Conservation (phyloP, 1,140 invertebrate genomes). For the Tetranychus urticae region DNA sequence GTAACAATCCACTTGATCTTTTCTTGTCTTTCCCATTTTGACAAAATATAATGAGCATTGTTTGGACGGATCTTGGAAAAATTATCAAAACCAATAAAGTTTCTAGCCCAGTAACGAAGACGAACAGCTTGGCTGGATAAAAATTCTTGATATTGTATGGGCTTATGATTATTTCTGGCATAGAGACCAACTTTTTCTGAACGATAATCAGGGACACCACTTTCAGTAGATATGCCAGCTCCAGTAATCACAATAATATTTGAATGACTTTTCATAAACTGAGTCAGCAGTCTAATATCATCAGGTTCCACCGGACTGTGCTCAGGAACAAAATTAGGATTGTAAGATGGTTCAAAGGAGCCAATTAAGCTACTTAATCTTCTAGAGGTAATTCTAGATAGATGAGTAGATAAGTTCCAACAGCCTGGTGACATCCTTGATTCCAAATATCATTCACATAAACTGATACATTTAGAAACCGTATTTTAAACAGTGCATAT, state of each 20-base stretch:
- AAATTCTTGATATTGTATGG: conserved; percentile 28
- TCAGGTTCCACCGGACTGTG: conserved; percentile 30
- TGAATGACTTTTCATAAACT: conserved; percentile 30
- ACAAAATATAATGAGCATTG: conserved; percentile 23
- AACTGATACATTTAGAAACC: too few relatives aligned
- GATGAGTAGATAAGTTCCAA: too few relatives aligned
- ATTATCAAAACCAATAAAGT: conserved; percentile 70
- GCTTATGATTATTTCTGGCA: conserved; percentile 62
- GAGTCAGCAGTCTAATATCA: conserved; percentile 38
- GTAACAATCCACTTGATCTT: conserved; percentile 45
- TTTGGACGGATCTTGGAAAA: conserved; percentile 36
- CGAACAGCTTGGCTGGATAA: conserved; percentile 34
- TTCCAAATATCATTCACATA: too few relatives aligned
- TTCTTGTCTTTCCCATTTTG: conserved; percentile 25
- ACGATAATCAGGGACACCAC: conserved; percentile 55
- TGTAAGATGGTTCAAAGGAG: too few relatives aligned
- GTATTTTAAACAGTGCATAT: too few relatives aligned
- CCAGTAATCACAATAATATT: conserved; percentile 42
- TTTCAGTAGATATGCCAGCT: conserved; percentile 52
- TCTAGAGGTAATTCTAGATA: too few relatives aligned
- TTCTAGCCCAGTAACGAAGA: conserved; percentile 80
- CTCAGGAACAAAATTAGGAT: conserved; percentile 8
- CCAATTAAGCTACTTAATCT: too few relatives aligned
- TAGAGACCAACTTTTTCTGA: conserved; percentile 77
- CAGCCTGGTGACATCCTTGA: too few relatives aligned